These are phyloP conservation scores for Lacanobia oleracea DNA, from an alignment of 2,888 invertebrate genomes.

Conservation along the genomic window DNA sequence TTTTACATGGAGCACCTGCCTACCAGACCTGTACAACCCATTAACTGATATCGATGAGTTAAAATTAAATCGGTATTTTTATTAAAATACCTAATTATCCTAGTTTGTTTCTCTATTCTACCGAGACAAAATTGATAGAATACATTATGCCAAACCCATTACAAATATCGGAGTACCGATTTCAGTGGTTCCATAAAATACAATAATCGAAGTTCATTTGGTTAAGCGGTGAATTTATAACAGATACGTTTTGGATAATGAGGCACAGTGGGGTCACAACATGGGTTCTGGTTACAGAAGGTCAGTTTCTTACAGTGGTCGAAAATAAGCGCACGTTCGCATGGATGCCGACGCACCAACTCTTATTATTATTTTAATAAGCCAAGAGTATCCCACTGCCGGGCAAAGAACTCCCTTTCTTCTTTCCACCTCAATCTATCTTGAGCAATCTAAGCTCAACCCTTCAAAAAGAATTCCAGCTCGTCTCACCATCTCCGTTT, in stretches of 20 bases:
- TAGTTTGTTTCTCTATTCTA: not conserved
- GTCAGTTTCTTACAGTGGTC: not conserved
- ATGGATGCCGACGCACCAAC: not conserved
- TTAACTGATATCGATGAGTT: too few species aligned
- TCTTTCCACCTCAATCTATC: too few species aligned
- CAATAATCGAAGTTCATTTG: constrained; percentile 63
- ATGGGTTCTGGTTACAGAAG: not conserved
- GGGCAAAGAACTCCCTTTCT: too few species aligned
- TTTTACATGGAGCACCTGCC: too few species aligned
- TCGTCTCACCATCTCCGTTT: too few species aligned
- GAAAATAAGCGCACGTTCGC: not conserved
- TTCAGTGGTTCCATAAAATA: constrained; percentile 47
- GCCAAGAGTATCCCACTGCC: too few species aligned
- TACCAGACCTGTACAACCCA: too few species aligned
- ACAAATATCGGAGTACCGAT: constrained; percentile 34
- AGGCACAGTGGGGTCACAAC: constrained; percentile 13
- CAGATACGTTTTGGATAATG: constrained; percentile 51
- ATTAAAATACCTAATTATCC: not conserved
- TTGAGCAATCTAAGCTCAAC: too few species aligned
- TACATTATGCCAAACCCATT: constrained; percentile 56
- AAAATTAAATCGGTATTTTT: too few species aligned
- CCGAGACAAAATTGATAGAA: constrained; percentile 37
- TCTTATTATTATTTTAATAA: too few species aligned
- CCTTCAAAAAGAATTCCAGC: too few species aligned
- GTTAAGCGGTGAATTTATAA: constrained; percentile 57